A percentile compares a stretch with the other conserved stretches of the same genome.
phyloP scores from a whole-genome alignment of 2,797 vertebrate genomes.

The Graptemys geographica region DNA sequence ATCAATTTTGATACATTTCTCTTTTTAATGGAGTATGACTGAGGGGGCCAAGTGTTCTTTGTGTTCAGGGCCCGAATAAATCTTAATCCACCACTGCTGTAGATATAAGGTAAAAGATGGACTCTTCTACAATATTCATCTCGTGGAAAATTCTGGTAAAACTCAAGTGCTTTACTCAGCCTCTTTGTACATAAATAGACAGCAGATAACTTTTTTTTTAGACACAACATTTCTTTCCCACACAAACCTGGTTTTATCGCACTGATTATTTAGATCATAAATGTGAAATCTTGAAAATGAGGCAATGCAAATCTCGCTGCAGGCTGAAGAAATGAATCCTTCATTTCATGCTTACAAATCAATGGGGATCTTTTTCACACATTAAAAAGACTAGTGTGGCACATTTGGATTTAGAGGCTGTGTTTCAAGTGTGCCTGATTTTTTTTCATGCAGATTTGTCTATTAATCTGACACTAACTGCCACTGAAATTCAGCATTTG shows the following conservation, averaged over 20 bases:
- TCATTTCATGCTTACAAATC: background rate
- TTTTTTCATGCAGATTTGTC: background rate
- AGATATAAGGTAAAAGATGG: background rate
- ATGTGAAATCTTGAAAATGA: too few species aligned
- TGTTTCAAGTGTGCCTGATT: rapidly evolving
- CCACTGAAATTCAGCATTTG: background rate
- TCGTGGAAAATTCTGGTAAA: rapidly evolving
- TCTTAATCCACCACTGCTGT: too few species aligned
- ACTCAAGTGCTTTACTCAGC: rapidly evolving
- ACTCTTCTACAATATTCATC: rapidly evolving
- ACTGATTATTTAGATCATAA: background rate
- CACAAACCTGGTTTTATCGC: rapidly evolving
- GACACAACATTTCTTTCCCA: rapidly evolving
- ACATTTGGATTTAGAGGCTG: rapidly evolving
- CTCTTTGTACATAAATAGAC: rapidly evolving
- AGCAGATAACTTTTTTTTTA: rapidly evolving
- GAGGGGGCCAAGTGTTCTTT: too few species aligned
- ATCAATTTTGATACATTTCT: too few species aligned
- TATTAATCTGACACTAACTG: background rate
- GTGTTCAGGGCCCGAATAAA: too few species aligned
- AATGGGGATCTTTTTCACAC: background rate
- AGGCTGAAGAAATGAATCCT: background rate
- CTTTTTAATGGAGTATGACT: too few species aligned
- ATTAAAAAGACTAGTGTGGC: rapidly evolving
- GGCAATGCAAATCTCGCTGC: background rate